Base-by-base conservation (phyloP, 2,113 vertebrate genomes). In the Paedocypris sp. region DNA sequence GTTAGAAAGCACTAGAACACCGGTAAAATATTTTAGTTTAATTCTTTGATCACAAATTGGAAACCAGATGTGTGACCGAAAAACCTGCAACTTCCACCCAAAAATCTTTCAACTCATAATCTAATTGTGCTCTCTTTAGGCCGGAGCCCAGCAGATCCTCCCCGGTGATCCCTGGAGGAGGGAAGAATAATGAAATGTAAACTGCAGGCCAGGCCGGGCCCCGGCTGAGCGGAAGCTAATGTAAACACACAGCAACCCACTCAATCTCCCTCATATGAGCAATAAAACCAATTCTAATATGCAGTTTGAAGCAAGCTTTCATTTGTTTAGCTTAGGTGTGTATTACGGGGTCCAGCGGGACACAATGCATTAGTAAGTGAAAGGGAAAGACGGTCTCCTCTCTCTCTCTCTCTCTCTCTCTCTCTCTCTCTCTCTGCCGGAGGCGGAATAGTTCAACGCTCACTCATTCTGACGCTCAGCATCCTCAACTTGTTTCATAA, bases 111-210 rank as follows among this genome's bases (percentile, higher is more conserved):
- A 66, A 76, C 78, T 78, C 73, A 82, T 85, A 81, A 79, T 74
- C 64, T 66, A 70, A 70, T 29, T 61, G 69, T 64, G 61, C 38
- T 68, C 59, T 70, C 66, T 54, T 68, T 68, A 72, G 53, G 63
- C 25, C 38, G n/a, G n/a, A 49, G 67, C 48, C 54, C 49, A 50
- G 42, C 50, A 60, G 35, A 64, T 66, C 68, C 36, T 62, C 60
- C 62, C 62, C 61, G 64, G 68, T 51, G 9, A 46, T 66, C 76
- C 79, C 70, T 68, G 36, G 67, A 78, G 79, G 66, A 70, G 62
- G 65, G 20, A 59, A 60, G 63, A 79, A 69, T 80, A 79, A 83
- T 83, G 80, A 84, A 84, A 82, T 72, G 79, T 80, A 78, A 70
- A 80, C 71, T 70, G 66, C 66, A 63, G 66, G 64, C 58, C 20